Evolutionary conservation across 2,888 invertebrate species (phyloP).

Genomic region (Lasius platythorax): DNA sequence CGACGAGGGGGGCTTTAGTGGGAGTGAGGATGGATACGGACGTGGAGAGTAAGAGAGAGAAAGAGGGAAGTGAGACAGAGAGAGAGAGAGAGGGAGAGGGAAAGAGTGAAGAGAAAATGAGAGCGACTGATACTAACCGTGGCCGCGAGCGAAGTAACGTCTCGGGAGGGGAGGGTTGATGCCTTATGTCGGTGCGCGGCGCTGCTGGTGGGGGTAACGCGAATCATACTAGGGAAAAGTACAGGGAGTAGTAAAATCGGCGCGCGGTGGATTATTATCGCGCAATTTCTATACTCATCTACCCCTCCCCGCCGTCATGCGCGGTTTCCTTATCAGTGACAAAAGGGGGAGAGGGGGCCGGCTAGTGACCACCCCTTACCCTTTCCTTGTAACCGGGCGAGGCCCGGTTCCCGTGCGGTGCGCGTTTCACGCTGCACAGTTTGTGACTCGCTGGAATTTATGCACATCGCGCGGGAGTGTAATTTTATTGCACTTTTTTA

Average conservation of each 20-base stretch:
- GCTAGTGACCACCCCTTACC: slow-evolving; percentile 33
- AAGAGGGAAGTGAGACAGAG: slow-evolving; percentile 1
- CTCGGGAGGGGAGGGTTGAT: slow-evolving; percentile 23
- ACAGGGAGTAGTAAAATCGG: slow-evolving; percentile 39
- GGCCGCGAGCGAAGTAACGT: slow-evolving; percentile 2
- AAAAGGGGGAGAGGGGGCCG: neutral
- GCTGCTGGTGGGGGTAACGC: slow-evolving; percentile 41
- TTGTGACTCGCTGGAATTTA: slow-evolving; percentile 28
- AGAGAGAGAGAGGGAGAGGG: neutral
- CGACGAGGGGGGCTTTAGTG: slow-evolving; percentile 4
- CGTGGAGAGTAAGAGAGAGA: neutral
- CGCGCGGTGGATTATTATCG: slow-evolving; percentile 40
- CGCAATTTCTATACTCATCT: slow-evolving; percentile 39
- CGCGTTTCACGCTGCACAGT: neutral
- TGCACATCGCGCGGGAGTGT: neutral
- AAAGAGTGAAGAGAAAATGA: slow-evolving; percentile 24
- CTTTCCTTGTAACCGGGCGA: slow-evolving; percentile 8
- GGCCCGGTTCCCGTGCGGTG: neutral
- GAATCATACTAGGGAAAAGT: slow-evolving; percentile 59
- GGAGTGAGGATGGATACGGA: neutral
- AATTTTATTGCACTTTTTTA: slow-evolving; percentile 28
- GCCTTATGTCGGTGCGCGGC: slow-evolving; percentile 1
- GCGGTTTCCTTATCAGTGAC: slow-evolving; percentile 59
- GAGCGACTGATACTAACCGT: neutral
- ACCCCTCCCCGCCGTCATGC: neutral